Conservation (phyloP, 2,113 vertebrate genomes). For the Alectura lathami region DNA sequence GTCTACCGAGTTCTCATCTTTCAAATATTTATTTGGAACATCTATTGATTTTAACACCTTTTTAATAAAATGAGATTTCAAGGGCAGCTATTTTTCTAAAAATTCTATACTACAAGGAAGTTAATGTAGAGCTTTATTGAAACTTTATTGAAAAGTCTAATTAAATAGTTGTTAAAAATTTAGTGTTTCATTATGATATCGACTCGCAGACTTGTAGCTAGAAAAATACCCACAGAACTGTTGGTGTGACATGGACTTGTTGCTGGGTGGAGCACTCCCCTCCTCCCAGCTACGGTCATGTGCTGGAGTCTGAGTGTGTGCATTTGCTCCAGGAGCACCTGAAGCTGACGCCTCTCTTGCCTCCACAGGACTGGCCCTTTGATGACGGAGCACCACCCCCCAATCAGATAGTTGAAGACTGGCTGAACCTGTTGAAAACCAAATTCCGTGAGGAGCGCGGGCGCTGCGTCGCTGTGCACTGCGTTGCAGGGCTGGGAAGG, state of each 20-base stretch:
- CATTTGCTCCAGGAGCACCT: not conserved
- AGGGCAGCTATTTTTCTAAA: not conserved
- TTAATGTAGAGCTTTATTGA: not conserved
- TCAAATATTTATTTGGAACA: not conserved
- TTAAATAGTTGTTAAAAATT: not conserved
- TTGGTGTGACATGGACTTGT: accelerated
- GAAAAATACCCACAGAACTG: not conserved
- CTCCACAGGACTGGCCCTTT: constrained; percentile 93
- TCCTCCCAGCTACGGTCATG: accelerated
- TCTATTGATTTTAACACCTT: constrained; percentile 40
- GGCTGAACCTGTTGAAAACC: constrained; percentile 93
- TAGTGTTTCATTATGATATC: not conserved
- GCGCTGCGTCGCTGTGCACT: constrained; percentile 96
- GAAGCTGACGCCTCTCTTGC: not conserved
- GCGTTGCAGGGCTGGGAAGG: constrained; percentile 94
- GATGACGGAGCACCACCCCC: constrained; percentile 97
- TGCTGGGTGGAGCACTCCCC: no score
- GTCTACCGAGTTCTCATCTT: not conserved
- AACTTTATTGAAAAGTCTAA: not conserved
- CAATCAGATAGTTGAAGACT: constrained; percentile 95
- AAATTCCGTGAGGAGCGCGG: constrained; percentile 96
- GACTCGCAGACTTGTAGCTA: not conserved
- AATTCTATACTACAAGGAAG: not conserved
- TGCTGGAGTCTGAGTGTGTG: not conserved
- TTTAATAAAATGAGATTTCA: not conserved